Evolutionary conservation across 2,113 vertebrate species (phyloP).

Genomic region (Chiloscyllium plagiosum): DNA sequence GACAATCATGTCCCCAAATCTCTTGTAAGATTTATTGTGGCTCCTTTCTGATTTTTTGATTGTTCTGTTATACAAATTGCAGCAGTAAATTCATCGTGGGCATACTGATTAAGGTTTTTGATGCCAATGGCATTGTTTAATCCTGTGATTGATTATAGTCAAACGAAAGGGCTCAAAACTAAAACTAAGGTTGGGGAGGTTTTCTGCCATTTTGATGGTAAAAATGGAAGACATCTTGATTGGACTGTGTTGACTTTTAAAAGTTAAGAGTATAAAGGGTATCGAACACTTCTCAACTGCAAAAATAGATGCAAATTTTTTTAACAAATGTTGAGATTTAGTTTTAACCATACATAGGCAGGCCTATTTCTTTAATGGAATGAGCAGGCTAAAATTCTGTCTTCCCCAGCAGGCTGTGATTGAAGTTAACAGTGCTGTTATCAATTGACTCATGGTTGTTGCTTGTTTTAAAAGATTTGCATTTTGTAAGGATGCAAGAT

Average conservation of each 20-base stretch:
- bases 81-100: not conserved
- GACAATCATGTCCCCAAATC: not conserved
- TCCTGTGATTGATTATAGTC: not conserved
- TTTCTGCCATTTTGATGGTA: not conserved
- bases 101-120: not conserved
- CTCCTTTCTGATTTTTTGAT: not conserved
- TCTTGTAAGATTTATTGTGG: not conserved
- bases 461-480: conserved; percentile 27
- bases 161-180: not conserved
- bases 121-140: not conserved
- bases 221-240: not conserved
- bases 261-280: not conserved
- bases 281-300: not conserved
- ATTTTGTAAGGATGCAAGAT: conserved; percentile 24
- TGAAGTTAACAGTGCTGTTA: not conserved
- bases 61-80: not conserved
- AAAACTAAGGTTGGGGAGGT: not conserved
- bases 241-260: not conserved
- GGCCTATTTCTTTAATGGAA: not conserved
- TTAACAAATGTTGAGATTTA: not conserved
- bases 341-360: not conserved
- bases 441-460: not conserved
- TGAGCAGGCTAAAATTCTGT: not conserved
- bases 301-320: not conserved
- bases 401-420: not conserved